phyloP scores from a whole-genome alignment of 1,140 invertebrate species.

The Lordiphosa stackelbergi region DNA sequence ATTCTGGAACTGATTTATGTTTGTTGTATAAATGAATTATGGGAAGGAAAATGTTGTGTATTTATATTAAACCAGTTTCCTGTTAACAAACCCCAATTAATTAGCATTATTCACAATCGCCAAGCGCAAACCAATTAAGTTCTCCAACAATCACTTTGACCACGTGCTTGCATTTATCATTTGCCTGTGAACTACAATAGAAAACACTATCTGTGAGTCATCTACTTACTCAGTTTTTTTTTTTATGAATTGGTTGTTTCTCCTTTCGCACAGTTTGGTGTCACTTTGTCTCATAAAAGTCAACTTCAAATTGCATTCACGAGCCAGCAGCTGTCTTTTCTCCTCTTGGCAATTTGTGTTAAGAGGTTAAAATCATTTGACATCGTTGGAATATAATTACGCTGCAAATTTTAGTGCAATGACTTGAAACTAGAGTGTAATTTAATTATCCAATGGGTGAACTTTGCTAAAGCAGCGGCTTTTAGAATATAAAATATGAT shows the following conservation, averaged over 20 bases:
- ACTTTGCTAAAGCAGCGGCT: background rate
- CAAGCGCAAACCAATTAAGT: conserved; percentile 6
- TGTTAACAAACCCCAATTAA: conserved; percentile 24
- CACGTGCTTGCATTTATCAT: conserved; percentile 37
- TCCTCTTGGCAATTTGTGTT: conserved; percentile 33
- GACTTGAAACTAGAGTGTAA: conserved; percentile 35
- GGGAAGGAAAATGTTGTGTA: too few species aligned
- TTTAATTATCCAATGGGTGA: conserved; percentile 46
- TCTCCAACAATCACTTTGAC: conserved; percentile 4
- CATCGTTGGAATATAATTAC: conserved; percentile 61
- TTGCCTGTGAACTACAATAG: conserved; percentile 22
- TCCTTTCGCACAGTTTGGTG: conserved; percentile 20
- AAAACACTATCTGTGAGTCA: conserved; percentile 27
- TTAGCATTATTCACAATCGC: too few species aligned
- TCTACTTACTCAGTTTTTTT: conserved; percentile 13
- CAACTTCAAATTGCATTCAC: conserved; percentile 42
- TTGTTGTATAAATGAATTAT: too few species aligned
- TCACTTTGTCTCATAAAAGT: conserved; percentile 43
- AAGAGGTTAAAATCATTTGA: conserved; percentile 67
- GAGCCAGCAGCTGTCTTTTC: conserved; percentile 6
- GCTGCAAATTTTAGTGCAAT: conserved; percentile 33
- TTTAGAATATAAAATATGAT: too few species aligned
- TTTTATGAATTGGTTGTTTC: conserved; percentile 20
- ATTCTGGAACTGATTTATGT: too few species aligned
- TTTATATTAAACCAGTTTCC: conserved; percentile 10